phyloP scores from a whole-genome alignment of 2,113 vertebrate genomes.

The Malurus melanocephalus region DNA sequence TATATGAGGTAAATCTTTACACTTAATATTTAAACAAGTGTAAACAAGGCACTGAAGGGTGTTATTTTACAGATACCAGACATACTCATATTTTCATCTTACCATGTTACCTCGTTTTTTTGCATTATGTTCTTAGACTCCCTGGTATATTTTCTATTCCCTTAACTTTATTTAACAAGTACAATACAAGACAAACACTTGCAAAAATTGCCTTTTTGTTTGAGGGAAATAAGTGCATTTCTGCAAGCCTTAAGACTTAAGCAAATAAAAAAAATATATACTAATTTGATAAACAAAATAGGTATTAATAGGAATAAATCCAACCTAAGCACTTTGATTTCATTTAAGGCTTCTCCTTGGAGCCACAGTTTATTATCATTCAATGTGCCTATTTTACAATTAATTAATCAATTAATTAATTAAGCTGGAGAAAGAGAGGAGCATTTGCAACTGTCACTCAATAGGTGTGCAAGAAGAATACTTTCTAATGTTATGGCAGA shows the following conservation, averaged over 20 bases:
- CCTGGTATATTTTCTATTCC: background rate
- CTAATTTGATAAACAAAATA: background rate
- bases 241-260: background rate
- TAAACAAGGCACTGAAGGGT: background rate
- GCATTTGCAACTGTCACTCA: background rate
- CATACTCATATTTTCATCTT: background rate
- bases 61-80: background rate
- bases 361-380: background rate
- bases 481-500: background rate
- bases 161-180: background rate
- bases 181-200: background rate
- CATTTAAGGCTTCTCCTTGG: background rate
- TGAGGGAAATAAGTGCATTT: background rate
- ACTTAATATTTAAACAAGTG: background rate
- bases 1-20: background rate
- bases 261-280: background rate
- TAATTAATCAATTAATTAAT: background rate
- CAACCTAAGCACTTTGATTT: rapidly evolving
- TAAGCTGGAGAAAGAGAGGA: background rate
- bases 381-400: background rate
- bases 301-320: background rate
- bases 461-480: background rate
- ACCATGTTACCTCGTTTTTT: background rate
- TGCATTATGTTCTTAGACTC: background rate
- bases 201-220: background rate